Conservation (phyloP, 2,113 vertebrate species). For the Irena cyanogastra region DNA sequence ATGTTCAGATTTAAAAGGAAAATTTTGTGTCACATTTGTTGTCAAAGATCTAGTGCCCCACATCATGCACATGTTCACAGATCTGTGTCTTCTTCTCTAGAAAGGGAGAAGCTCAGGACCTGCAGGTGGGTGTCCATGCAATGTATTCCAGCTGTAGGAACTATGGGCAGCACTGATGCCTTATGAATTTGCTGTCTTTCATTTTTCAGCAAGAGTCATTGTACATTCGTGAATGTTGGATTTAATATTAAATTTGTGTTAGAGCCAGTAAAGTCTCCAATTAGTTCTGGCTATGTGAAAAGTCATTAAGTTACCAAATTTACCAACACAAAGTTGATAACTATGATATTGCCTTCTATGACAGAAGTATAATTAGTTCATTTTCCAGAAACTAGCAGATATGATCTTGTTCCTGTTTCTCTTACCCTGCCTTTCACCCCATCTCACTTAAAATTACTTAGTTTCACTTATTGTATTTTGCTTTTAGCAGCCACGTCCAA, state of each 20-base stretch:
- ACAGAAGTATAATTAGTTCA: neutral
- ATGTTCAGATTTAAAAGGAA: neutral
- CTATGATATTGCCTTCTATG: neutral
- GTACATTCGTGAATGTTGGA: neutral
- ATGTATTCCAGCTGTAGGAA: neutral
- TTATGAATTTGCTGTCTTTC: neutral
- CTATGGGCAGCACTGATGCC: neutral
- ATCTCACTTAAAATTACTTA: neutral
- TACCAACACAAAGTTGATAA: neutral
- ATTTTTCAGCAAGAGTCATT: neutral
- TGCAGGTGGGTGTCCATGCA: neutral
- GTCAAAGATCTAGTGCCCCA: neutral
- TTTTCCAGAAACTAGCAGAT: neutral
- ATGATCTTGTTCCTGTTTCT: neutral
- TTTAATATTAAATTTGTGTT: neutral
- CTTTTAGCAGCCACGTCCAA: neutral
- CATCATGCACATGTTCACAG: rapidly evolving
- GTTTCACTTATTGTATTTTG: neutral
- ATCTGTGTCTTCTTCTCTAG: neutral
- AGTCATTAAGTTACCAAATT: neutral
- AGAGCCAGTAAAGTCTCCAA: neutral
- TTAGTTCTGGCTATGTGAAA: neutral
- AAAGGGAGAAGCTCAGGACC: neutral
- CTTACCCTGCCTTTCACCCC: neutral
- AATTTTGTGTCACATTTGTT: neutral